Base-by-base conservation (phyloP, 2,888 invertebrate genomes). In the Troilus luridus region DNA sequence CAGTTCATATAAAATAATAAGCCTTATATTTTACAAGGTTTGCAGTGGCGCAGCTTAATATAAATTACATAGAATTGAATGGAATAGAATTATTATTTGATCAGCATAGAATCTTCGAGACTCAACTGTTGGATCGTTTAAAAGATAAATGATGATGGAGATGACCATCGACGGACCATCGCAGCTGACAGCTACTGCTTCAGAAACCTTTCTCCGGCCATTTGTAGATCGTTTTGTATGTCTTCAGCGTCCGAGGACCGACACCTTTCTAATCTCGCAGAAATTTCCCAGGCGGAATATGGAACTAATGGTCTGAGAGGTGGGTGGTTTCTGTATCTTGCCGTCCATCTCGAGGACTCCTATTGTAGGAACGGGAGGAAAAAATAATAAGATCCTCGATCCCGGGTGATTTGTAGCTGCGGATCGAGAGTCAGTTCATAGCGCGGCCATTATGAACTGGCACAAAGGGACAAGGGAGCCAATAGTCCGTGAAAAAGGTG, bases 281-380 rank as follows among this genome's bases (percentile, higher is more conserved):
- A 85, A 85, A 85, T 85, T 85, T 85, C 85, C 85, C 85, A 85
- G 54, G 56, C 56, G 54, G 56, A 58, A 89, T 89, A 62, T 54
- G 89, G 64, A 89, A 54, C 54, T 89, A 89, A 89, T 89, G 89
- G 89, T 14, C 89, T 67, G 89, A 89, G 64, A 89, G 89, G 89
- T 89, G 89, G 89, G 89, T 89, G 89, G 89, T 58, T 85, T 14
- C 85, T 85, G 27, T 77, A 85, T 85, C 85, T 21, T 11, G 12
- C 14, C n/a, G 56, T 85, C 7, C 54, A 85, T 85, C 85, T 85
- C 56, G 85, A 85, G 85, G 85, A 58, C 85, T 85, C 41, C 85
- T 85, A 85, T 85, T 85, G 56, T 85, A 56, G 54, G 21, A 85
- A 58, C 56, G 56, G 85, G 19, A 54, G 56, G 56, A 41, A 85